Evolutionary conservation across 2,888 invertebrate species (phyloP).

Genomic region (Tanypteryx hageni): DNA sequence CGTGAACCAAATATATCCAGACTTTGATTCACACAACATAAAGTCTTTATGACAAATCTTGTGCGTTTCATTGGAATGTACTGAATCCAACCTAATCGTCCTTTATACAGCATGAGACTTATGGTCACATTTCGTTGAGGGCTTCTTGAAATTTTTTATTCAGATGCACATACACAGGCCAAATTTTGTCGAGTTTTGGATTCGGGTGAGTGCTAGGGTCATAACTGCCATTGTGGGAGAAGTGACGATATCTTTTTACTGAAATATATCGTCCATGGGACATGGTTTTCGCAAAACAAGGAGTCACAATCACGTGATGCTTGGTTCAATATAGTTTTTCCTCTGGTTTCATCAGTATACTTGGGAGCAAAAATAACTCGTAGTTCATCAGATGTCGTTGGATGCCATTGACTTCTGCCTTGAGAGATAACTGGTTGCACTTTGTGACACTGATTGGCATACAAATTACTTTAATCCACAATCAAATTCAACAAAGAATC

Average conservation of each 20-base stretch:
- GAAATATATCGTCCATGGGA: not conserved
- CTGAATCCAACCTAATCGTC: not conserved
- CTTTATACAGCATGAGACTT: not conserved
- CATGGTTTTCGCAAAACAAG: not conserved
- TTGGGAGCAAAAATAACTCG: too few species aligned
- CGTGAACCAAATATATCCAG: too few species aligned
- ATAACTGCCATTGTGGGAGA: not conserved
- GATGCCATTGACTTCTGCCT: not conserved
- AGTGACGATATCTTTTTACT: not conserved
- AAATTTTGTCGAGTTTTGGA: constrained; percentile 6
- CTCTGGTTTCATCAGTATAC: not conserved
- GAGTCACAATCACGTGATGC: not conserved
- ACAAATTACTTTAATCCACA: not conserved
- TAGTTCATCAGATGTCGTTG: not conserved
- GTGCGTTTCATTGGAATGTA: not conserved
- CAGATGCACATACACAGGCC: constrained; percentile 2
- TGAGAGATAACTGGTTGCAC: not conserved
- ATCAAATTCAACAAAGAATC: not conserved
- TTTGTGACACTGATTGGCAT: not conserved
- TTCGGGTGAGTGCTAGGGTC: not conserved
- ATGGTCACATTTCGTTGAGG: not conserved
- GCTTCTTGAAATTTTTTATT: not conserved
- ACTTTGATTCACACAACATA: not conserved
- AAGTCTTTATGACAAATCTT: too few species aligned
- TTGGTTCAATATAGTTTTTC: not conserved